These are phyloP conservation scores for Morelia viridis DNA, from an alignment of 2,797 vertebrate species.

Conservation along the genomic window DNA sequence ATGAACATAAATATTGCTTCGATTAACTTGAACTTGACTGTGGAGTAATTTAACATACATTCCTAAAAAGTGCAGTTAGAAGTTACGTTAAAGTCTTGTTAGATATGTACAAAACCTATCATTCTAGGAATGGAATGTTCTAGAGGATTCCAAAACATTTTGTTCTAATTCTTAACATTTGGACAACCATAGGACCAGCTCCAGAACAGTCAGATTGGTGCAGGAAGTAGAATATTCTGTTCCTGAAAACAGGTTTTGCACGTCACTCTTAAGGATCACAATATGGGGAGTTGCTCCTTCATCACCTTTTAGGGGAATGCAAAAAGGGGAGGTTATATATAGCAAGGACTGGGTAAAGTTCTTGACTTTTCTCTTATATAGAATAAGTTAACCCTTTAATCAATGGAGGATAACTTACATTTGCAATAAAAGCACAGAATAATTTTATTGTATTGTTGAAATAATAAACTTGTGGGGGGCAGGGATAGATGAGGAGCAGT, in stretches of 20 bases:
- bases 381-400: background rate
- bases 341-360: background rate
- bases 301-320: background rate
- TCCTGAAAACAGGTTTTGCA: background rate
- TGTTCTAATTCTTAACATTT: background rate
- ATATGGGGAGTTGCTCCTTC: background rate
- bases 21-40: background rate
- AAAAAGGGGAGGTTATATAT: background rate
- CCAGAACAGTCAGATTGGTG: background rate
- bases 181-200: background rate
- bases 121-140: background rate
- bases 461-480: background rate
- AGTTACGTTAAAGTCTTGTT: background rate
- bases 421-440: background rate
- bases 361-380: background rate
- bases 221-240: background rate
- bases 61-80: background rate
- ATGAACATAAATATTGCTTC: background rate
- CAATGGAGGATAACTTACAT: background rate
- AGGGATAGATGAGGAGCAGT: background rate
- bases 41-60: conserved; percentile 5
- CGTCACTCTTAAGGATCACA: background rate
- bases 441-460: background rate
- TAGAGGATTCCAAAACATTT: background rate
- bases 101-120: background rate